Percentiles rank a stretch among this genome's conserved stretches.
Evolutionary conservation across 2,113 vertebrate genomes (phyloP).

Genomic region (Caracal caracal): DNA sequence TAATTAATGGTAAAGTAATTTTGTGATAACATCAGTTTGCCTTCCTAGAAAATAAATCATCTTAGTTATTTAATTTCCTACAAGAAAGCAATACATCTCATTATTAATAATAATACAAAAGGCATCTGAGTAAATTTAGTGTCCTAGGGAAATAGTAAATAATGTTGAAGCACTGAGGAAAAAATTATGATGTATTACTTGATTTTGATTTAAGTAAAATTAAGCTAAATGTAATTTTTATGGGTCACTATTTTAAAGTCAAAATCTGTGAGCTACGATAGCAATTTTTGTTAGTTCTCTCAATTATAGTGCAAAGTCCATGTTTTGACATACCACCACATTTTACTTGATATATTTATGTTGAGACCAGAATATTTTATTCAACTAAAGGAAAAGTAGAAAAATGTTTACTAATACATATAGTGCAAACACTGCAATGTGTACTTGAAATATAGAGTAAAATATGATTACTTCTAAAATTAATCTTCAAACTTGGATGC

Average conservation of each 20-base stretch:
- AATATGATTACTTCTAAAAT: neutral
- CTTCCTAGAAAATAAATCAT: neutral
- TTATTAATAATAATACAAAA: neutral
- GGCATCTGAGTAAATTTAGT: neutral
- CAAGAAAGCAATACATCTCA: neutral
- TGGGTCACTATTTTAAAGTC: neutral
- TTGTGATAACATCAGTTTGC: neutral
- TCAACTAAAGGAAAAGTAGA: neutral
- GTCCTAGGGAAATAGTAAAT: neutral
- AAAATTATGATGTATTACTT: neutral
- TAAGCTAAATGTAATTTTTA: neutral
- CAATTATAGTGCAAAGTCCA: neutral
- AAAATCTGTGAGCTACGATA: neutral
- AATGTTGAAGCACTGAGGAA: neutral
- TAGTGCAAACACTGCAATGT: neutral
- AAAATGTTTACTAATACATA: slow-evolving; percentile 10
- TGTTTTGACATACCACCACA: neutral
- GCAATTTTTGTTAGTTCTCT: neutral
- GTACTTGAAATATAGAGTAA: neutral
- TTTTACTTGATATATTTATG: neutral
- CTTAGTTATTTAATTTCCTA: neutral
- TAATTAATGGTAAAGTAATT: neutral
- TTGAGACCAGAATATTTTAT: neutral
- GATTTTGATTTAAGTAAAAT: slow-evolving; percentile 31
- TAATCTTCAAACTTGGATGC: neutral